A percentile compares a stretch with the other conserved stretches of the same genome.
Evolutionary conservation across 1,140 invertebrate species (phyloP).

Genomic region (Ditylenchus dipsaci): DNA sequence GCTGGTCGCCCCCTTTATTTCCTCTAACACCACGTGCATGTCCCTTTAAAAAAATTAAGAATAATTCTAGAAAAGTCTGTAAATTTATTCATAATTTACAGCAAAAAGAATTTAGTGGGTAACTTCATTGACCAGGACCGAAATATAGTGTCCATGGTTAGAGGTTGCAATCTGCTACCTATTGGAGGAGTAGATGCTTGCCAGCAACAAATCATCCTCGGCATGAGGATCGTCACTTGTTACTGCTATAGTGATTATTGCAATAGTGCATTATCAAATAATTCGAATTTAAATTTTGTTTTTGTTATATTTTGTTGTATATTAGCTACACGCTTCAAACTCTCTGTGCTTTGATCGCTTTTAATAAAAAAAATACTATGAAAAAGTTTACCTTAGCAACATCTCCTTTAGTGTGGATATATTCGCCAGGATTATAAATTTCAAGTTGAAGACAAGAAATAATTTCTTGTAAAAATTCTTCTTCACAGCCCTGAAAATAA

Average conservation of each 20-base stretch:
- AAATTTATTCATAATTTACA: background rate
- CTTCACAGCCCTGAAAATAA: constrained; percentile 89
- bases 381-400: constrained; percentile 69
- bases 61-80: no score
- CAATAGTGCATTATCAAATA: constrained; percentile 15
- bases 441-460: constrained; percentile 80
- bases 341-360: background rate
- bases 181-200: constrained; percentile 45
- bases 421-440: constrained; percentile 87
- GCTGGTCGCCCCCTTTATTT: no score
- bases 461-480: constrained; percentile 80
- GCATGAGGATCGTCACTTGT: constrained; percentile 37
- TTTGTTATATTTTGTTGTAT: constrained; percentile 10
- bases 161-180: constrained; percentile 47
- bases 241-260: constrained; percentile 42
- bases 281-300: background rate
- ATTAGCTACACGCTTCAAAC: no score
- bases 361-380: constrained; percentile 9
- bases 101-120: constrained; percentile 29
- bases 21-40: no score
- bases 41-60: no score
- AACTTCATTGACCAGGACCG: constrained; percentile 46
- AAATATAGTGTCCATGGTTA: constrained; percentile 35
- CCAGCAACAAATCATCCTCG: constrained; percentile 35
- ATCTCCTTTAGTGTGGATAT: constrained; percentile 88